A percentile compares a stretch with the other conserved stretches of the same genome.
phyloP scores from a whole-genome alignment of 2,113 vertebrate genomes.

The Upupa epops region DNA sequence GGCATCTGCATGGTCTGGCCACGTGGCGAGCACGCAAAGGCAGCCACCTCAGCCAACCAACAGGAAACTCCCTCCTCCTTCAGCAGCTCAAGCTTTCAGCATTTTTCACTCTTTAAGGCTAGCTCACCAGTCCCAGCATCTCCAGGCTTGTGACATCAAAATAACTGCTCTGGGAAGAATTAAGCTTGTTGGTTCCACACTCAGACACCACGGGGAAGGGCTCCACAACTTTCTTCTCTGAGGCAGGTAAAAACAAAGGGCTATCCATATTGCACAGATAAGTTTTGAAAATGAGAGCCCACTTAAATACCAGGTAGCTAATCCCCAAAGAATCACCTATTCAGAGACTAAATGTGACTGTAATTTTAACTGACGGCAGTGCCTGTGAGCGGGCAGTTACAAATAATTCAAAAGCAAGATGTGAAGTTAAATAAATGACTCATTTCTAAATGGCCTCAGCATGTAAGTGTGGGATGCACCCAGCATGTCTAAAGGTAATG shows the following conservation, averaged over 20 bases:
- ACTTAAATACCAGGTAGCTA: conserved; percentile 29
- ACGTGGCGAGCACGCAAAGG: no score
- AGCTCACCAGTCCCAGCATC: no score
- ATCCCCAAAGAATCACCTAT: conserved; percentile 7
- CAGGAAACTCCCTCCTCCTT: no score
- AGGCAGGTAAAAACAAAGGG: conserved; percentile 29
- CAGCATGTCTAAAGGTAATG: not conserved
- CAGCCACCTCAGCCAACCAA: no score
- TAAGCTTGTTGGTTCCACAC: no score
- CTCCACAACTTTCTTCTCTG: not conserved
- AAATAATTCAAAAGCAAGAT: conserved; percentile 4
- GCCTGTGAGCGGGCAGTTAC: conserved; percentile 3
- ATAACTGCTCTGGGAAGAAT: no score
- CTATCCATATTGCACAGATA: not conserved
- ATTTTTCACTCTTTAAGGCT: no score
- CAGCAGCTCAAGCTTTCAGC: no score
- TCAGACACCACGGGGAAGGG: no score
- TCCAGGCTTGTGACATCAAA: no score
- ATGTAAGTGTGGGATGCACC: not conserved
- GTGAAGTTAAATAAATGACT: conserved; percentile 1
- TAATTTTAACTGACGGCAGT: conserved; percentile 12
- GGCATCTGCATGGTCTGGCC: no score
- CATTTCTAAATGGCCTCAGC: not conserved
- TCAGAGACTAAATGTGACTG: conserved; percentile 12
- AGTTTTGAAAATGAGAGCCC: conserved; percentile 45